phyloP scores from a whole-genome alignment of 1,140 invertebrate species.

The Paraescarpia echinospica region DNA sequence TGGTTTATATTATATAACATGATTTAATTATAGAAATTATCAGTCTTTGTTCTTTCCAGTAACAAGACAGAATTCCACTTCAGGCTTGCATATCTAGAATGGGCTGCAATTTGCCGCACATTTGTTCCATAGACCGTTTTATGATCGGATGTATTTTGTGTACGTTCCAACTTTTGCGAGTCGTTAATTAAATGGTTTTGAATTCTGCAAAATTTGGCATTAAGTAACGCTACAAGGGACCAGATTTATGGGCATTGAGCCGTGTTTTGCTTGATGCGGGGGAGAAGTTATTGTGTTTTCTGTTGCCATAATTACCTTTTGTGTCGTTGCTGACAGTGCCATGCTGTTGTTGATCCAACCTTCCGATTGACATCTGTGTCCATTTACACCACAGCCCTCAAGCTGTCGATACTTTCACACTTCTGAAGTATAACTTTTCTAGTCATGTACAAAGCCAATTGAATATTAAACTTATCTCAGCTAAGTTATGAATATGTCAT shows the following conservation, averaged over 20 bases:
- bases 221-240: not conserved
- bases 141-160: not conserved
- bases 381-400: not conserved
- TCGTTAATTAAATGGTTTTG: not conserved
- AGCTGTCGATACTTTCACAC: not conserved
- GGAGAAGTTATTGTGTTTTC: not conserved
- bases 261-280: not conserved
- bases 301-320: not conserved
- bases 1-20: too few relatives aligned
- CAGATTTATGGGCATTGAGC: not conserved
- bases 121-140: not conserved
- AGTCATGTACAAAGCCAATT: not conserved
- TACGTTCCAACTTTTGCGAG: not conserved
- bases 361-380: not conserved
- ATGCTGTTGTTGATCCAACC: not conserved
- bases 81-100: not conserved
- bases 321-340: not conserved
- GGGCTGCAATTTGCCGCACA: not conserved
- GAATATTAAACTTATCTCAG: not conserved
- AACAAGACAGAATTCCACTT: not conserved
- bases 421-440: not conserved
- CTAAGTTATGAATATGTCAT: not conserved
- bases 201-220: not conserved
- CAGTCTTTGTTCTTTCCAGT: not conserved
- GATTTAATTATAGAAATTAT: too few relatives aligned